These are phyloP conservation scores for Crambe crambe DNA, from an alignment of 37 sponge, comb jelly and placozoan species.

Conservation along the genomic window DNA sequence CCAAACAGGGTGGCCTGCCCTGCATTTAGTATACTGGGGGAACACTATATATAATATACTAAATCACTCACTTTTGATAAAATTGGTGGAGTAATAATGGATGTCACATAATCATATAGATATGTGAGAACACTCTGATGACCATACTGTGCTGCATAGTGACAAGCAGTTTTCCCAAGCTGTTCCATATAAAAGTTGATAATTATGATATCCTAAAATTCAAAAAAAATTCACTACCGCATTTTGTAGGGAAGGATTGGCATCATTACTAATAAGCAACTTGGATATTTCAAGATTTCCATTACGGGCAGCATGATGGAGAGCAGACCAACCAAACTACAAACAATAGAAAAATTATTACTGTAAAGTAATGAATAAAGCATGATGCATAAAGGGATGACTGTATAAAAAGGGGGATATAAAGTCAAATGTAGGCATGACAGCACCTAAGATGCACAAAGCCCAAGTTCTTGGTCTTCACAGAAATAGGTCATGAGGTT, in stretches of 20 bases:
- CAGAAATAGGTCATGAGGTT: too few species aligned
- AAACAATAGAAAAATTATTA: background rate
- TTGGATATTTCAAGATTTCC: conserved; percentile 63
- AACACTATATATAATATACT: background rate
- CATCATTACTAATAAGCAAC: conserved; percentile 20
- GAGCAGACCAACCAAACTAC: conserved; percentile 70
- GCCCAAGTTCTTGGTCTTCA: too few species aligned
- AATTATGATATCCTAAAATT: background rate
- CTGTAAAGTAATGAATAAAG: background rate
- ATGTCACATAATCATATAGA: conserved; percentile 52
- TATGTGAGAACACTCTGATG: conserved; percentile 47
- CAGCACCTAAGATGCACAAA: too few species aligned
- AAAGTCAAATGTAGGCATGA: too few species aligned
- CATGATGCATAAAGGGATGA: background rate
- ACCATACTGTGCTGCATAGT: conserved; percentile 82
- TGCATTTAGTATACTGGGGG: too few species aligned
- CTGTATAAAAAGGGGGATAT: background rate
- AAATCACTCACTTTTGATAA: conserved; percentile 16
- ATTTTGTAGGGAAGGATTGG: conserved; percentile 27
- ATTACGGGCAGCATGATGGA: conserved; percentile 71
- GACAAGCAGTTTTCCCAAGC: conserved; percentile 63
- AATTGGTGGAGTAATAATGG: conserved; percentile 16
- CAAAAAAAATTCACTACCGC: conserved; percentile 16
- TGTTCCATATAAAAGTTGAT: background rate
- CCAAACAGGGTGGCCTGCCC: too few species aligned